Evolutionary conservation across 2,113 vertebrate genomes (phyloP), one percentile per base, ranked within the genome.

Genomic region (Rafetus swinhoei): DNA sequence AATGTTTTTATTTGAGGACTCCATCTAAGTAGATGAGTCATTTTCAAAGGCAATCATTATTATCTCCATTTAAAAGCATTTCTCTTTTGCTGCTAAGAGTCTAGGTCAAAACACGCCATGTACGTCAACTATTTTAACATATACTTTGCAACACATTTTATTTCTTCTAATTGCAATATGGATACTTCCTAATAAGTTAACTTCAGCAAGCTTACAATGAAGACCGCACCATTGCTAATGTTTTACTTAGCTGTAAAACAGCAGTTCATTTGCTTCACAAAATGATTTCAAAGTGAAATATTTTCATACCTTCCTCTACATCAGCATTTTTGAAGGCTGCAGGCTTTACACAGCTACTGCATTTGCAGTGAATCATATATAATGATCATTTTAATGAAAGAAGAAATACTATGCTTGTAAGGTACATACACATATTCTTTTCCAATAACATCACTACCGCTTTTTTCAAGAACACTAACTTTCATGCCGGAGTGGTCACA

Each of bases 321-420:
- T 96, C 90, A 98, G 89, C 95, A 92, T 90, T 92, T 97, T 95
- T 95, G 80, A 85, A 97, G 85, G 83, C 93, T 97, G 93, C 87
- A 85, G 87, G 94, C 92, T 87, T 62, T 72, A 85, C 60, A 57
- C 39, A 88, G 90, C 74, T 82, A 95, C 82, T 92, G 69, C 92
- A 93, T 97, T 89, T 95, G 93, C 95, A 96, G 94, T 95, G 94
- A 97, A 93, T 97, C 92, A 95, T 86, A 93, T 45, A 93, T 91
- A 96, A 91, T 83, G 86, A 92, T 86, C 1, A 88, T 87, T 95
- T 96, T 93, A 97, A 94, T 85, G 79, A 93, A 7, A 56, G n/a
- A 94, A 93, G 25, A 77, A 87, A 95, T 77, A 85, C 76, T 95
- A 92, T 90, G 95, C 82, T 62, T 87, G 59, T 87, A 91, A 94